Evolutionary conservation across 2,113 vertebrate species (phyloP), one percentile per base, ranked within the genome.

Genomic region (Oophaga pumilio): DNA sequence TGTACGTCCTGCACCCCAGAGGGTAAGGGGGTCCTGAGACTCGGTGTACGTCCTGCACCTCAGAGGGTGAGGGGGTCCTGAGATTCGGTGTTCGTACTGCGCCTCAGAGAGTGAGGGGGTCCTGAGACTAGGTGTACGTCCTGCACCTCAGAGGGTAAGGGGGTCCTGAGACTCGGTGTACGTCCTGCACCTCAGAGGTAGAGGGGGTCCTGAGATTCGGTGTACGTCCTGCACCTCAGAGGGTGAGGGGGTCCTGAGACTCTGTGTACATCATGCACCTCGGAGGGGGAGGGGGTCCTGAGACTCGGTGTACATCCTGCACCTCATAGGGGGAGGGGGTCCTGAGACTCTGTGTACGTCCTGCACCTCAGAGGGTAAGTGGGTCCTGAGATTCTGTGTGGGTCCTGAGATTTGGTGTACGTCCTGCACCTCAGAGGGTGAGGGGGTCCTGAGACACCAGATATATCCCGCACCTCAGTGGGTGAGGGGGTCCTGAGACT

Each of bases 51-150:
- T 69, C 10, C 66, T 14, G 24, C n/a, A 69, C n/a, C 24, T 69
- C 6, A 22, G 60, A 22, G 60, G 60, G 17, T 59, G 57, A 59
- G 57, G 57, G 57, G 57, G 12, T 17, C 15, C 57, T 59, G 57
- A 17, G 57, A 59, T 14, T 2, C 0, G 4, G 2, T 2, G 33
- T 43, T 0, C 5, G 5, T 43, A 2, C 33, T 5, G 0, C 33
- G 5, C 33, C 33, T 43, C 33, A 43, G 33, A 43, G 33, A 5
- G 5, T 43, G 33, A 43, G 33, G 33, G 33, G 33, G 33, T 43
- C 33, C 33, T 43, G 33, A 43, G 33, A 43, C 33, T 2, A 4
- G n/a, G 66, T n/a, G 26, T 71, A 33, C 28, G 15, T 71, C 12
- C 24, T 17, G 26, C 26, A 71, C 68, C 68, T 17, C 14, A 28